Base-by-base conservation (phyloP, 2,113 vertebrate genomes). In the Irena cyanogastra region DNA sequence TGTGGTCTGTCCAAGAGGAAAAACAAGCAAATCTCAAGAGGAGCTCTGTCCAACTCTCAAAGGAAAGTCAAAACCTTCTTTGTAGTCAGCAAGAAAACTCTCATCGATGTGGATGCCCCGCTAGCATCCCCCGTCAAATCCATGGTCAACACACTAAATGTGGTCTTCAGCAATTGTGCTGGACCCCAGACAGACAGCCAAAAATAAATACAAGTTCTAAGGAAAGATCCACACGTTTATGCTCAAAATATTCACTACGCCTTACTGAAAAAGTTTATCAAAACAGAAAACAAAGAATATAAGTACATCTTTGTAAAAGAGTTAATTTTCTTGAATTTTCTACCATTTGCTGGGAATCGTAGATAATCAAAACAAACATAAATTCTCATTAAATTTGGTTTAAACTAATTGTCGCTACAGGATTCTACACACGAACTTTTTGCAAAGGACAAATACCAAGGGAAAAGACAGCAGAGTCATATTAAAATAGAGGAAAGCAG, bases 21-120 rank as follows among this genome's bases (percentile, higher is more conserved):
- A 83, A 94, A 53, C 61, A 91, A 90, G 64, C 35, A 81, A 54
- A 63, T 42, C 60, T 87, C 35, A 88, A 83, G 63, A 83, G 75
- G 68, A 91, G 66, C 78, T 69, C 78, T 96, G 82, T 92, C 89
- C 85, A 90, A 13, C 66, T 80, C 87, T 9, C 49, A 70, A 50
- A 83, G 54, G 20, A 79, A 94, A 95, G 75, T 86, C 47, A 96
- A 94, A 95, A 91, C 83, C 54, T 80, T 65, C 81, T 88, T 90
- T 90, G 81, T 95, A 70, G 79, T 85, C 61, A 65, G 44, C 59
- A 88, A 93, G 66, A 85, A 91, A 77, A 54, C 90, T 77, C 87
- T 66, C 64, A 70, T 63, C 59, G 0, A 10, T 61, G 79, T 28
- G 47, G 93, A 83, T 80, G 33, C 35, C 22, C 76, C 85, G 6